Percentiles rank a stretch among this genome's conserved stretches.
phyloP scores from a whole-genome alignment of 2,113 vertebrate species.

The Boleophthalmus pectinirostris region DNA sequence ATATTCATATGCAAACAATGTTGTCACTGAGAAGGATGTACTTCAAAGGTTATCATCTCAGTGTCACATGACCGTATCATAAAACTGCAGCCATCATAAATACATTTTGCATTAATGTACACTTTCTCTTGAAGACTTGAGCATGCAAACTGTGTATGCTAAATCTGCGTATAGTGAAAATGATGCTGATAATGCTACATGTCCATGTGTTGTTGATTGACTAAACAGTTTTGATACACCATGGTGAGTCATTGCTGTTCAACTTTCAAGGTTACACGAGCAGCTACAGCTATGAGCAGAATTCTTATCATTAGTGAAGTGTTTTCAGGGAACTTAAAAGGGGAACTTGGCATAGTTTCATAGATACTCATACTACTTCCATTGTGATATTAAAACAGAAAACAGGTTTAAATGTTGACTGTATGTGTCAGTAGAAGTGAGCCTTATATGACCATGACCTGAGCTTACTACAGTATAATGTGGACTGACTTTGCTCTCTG shows the following conservation, averaged over 20 bases:
- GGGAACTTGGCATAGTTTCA: slow-evolving; percentile 49
- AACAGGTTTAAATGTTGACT: slow-evolving; percentile 7
- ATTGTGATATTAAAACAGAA: slow-evolving; percentile 29
- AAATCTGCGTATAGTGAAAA: neutral
- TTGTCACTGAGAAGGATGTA: slow-evolving; percentile 30
- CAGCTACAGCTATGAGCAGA: slow-evolving; percentile 19
- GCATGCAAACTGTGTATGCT: neutral
- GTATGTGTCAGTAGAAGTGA: neutral
- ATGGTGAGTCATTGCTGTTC: slow-evolving; percentile 26
- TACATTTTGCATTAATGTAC: neutral
- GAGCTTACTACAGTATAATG: neutral
- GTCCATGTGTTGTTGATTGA: slow-evolving; percentile 19
- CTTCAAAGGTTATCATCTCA: slow-evolving; percentile 8
- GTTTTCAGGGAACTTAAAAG: slow-evolving; percentile 64
- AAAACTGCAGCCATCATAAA: slow-evolving; percentile 1
- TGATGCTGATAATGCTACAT: slow-evolving; percentile 1
- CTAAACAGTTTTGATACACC: slow-evolving; percentile 31
- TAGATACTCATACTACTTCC: slow-evolving; percentile 24
- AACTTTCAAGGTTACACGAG: slow-evolving; percentile 29
- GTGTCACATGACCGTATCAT: slow-evolving; percentile 26
- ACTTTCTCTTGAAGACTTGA: slow-evolving; percentile 1
- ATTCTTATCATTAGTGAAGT: slow-evolving; percentile 46
- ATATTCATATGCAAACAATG: slow-evolving; percentile 4
- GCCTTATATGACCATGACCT: neutral
- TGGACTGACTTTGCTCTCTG: slow-evolving; percentile 14